Base-by-base conservation (phyloP, 2,888 invertebrate genomes). In the Pedicia rivosa region DNA sequence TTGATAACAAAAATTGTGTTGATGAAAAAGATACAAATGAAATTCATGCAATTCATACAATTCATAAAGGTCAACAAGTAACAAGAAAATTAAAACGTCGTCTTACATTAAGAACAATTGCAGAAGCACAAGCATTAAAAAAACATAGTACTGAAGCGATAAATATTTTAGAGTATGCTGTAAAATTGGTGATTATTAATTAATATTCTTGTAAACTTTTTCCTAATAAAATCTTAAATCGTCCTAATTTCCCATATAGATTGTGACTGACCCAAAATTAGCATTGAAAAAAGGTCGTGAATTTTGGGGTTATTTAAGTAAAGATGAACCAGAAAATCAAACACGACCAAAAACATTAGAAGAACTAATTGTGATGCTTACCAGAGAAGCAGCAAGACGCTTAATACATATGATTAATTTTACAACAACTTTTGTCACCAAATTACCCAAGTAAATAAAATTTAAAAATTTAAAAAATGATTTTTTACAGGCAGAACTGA, bases 271-370 rank as follows among this genome's bases (percentile, higher is more conserved):
- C 60, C 86, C 86, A 0, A 78, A 70, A 43, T 56, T 74, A 38
- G 83, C 83, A 2, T 66, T 76, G 55, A 67, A 75, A 53, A 81
- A 81, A 53, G 77, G 78, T 2, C 74, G 72, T 47, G 75, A 78
- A 44, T 55, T 84, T 31, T 84, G 80, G 75, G 56, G 55, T 2
- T 67, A 69, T 26, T 60, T 86, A 36, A 82, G 82, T 50, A 60
- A 70, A 45, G 74, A 83, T 16, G 86, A 86, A 52, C 84, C 86
- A 0, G 86, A 83, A 60, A 86, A 86, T 62, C 86, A 86, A 59
- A 78, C 79, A 4, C 69, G 81, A 24, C 86, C 84, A 0, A 68
- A 70, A 42, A 83, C 78, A 2, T 54, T 84, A 22, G 86, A 86
- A 51, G 79, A 86, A 51, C 57, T 84, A 42, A 61, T 83, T 37